Conservation (phyloP, 2,797 vertebrate genomes). For the Diceros bicornis region DNA sequence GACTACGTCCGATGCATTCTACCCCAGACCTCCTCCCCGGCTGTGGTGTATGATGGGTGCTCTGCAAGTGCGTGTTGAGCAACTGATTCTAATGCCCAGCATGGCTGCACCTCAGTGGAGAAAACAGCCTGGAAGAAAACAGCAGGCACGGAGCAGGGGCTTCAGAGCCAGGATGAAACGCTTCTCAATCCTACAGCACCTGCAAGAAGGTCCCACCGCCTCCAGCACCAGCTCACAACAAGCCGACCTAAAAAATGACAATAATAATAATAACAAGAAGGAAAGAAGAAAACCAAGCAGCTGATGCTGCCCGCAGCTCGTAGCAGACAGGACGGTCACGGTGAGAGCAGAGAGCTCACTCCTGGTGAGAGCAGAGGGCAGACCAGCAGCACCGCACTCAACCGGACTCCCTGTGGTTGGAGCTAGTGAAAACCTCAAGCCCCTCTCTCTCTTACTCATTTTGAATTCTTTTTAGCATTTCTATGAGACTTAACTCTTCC, state of each 20-base stretch:
- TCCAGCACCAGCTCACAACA: not conserved
- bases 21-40: not conserved
- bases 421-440: not conserved
- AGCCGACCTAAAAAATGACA: not conserved
- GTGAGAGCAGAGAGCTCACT: not conserved
- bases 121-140: not conserved
- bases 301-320: not conserved
- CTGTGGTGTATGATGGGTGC: fast-evolving
- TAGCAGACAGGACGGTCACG: not conserved
- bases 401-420: not conserved
- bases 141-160: not conserved
- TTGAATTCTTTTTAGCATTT: not conserved
- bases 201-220: not conserved
- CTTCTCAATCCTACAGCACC: not conserved
- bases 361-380: not conserved
- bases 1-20: no score
- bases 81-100: not conserved
- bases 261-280: not conserved
- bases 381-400: fast-evolving
- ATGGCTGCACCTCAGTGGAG: fast-evolving
- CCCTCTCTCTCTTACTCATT: not conserved
- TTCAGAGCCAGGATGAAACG: not conserved
- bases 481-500: not conserved
- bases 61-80: not conserved
- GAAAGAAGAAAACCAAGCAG: not conserved